These are phyloP conservation scores for Odocoileus hemionus DNA, from an alignment of 2,113 vertebrate genomes.

Conservation along the genomic window DNA sequence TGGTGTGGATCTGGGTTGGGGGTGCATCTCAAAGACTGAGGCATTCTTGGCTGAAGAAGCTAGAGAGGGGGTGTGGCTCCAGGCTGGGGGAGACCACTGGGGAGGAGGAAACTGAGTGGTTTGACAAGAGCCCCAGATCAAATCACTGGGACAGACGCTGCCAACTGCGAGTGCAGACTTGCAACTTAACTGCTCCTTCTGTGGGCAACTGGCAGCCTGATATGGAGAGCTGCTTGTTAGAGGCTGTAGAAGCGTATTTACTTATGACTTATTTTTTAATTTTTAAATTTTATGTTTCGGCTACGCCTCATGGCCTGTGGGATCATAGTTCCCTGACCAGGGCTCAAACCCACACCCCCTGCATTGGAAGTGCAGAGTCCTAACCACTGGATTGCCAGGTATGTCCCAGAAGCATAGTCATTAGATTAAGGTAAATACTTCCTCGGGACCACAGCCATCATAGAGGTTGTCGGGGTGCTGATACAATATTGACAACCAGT, in stretches of 20 bases:
- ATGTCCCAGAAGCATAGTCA: neutral
- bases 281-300: neutral
- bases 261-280: neutral
- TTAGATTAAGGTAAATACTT: neutral
- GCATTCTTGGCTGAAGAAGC: neutral
- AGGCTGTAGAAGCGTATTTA: neutral
- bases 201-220: neutral
- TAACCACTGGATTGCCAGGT: neutral
- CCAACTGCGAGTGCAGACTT: neutral
- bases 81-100: neutral
- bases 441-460: neutral
- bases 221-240: neutral
- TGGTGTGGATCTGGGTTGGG: neutral
- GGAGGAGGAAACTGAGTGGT: neutral
- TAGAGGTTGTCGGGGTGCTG: neutral
- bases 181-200: neutral
- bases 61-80: neutral
- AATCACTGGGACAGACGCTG: neutral
- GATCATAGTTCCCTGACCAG: neutral
- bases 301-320: neutral
- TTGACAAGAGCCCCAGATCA: neutral
- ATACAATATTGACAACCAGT: neutral
- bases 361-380: neutral
- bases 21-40: neutral
- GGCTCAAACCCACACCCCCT: neutral